Conservation (phyloP, 2,888 invertebrate species). For the Papilio gigon region DNA sequence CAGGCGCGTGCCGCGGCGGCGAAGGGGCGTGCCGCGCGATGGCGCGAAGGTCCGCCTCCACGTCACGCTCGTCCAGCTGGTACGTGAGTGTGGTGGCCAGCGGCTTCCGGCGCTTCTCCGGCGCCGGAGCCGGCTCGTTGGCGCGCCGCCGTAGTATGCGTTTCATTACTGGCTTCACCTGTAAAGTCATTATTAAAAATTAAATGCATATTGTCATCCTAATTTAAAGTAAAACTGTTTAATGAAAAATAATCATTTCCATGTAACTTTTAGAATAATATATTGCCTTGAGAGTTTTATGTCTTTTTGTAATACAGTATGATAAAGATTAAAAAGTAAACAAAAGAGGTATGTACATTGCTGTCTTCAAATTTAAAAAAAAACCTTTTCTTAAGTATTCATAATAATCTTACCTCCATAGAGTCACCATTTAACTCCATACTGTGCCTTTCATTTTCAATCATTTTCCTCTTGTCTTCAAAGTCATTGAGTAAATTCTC, state of each 20-base stretch:
- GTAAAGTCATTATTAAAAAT: constrained; percentile 42
- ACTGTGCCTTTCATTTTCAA: constrained; percentile 93
- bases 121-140: constrained; percentile 95
- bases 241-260: too few species aligned
- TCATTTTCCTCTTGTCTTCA: constrained; percentile 94
- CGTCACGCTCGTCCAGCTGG: constrained; percentile 93
- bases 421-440: constrained; percentile 96
- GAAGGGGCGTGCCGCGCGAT: constrained; percentile 84
- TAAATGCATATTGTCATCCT: not conserved
- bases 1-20: constrained; percentile 46
- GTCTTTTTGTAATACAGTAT: too few species aligned
- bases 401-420: constrained; percentile 85
- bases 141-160: constrained; percentile 95
- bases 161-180: constrained; percentile 97
- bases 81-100: constrained; percentile 93
- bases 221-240: not conserved
- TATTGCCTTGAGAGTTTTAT: too few species aligned
- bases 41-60: constrained; percentile 92
- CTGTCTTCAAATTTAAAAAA: too few species aligned
- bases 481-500: constrained; percentile 95
- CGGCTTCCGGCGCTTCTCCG: constrained; percentile 93
- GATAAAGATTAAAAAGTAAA: too few species aligned
- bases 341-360: too few species aligned
- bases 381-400: too few species aligned
- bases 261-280: too few species aligned